These are phyloP conservation scores for Nematolebias whitei DNA, from an alignment of 2,113 vertebrate species.

Conservation along the genomic window DNA sequence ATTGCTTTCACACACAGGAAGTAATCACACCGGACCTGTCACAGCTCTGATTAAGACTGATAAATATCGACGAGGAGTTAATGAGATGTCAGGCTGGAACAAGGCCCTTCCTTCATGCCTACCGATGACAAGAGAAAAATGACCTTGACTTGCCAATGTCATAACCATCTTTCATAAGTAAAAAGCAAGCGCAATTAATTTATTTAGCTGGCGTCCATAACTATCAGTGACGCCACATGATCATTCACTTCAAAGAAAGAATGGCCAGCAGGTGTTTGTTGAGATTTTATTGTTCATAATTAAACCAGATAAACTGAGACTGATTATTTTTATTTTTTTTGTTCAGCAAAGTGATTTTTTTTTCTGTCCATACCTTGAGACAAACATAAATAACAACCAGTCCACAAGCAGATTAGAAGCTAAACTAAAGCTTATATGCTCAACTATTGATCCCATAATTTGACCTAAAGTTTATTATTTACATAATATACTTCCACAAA, in stretches of 20 bases:
- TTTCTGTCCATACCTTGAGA: not conserved
- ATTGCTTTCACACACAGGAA: conserved; percentile 77
- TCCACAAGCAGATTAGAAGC: conserved; percentile 10
- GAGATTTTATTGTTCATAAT: conserved; percentile 29
- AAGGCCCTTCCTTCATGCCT: conserved; percentile 67
- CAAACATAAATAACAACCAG: conserved; percentile 10
- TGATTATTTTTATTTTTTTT: conserved; percentile 22
- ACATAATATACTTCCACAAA: conserved; percentile 20
- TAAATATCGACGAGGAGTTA: conserved; percentile 81
- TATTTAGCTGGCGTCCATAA: conserved; percentile 34
- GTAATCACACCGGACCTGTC: conserved; percentile 77
- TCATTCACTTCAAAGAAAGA: conserved; percentile 28
- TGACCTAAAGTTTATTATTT: conserved; percentile 2
- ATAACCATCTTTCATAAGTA: conserved; percentile 48
- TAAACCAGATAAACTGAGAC: conserved; percentile 30
- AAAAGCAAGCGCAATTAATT: conserved; percentile 36
- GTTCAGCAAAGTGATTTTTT: not conserved
- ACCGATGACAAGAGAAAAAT: conserved; percentile 64
- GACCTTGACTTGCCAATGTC: conserved; percentile 65
- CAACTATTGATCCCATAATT: not conserved
- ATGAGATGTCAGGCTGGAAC: conserved; percentile 78
- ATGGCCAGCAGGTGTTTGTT: conserved; percentile 34
- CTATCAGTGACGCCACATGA: conserved; percentile 6
- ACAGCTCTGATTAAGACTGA: conserved; percentile 82
- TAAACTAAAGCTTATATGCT: conserved; percentile 31